A percentile compares a stretch with the other conserved stretches of the same genome.
Conservation (phyloP, 2,113 vertebrate species). For the Speoplatyrhinus poulsoni region DNA sequence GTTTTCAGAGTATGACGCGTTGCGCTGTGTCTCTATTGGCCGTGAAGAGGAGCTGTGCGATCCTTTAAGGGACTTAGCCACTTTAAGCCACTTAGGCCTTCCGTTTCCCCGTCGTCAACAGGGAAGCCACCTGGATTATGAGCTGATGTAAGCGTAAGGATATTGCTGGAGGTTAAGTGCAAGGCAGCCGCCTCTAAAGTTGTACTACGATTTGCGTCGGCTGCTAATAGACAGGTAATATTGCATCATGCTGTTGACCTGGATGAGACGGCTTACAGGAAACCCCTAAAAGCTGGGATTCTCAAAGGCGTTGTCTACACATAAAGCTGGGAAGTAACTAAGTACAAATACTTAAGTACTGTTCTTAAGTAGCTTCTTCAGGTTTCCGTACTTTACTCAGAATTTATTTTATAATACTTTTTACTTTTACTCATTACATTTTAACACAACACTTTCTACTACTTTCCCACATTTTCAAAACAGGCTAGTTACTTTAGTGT, state of each 20-base stretch:
- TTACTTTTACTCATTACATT: too few relatives aligned
- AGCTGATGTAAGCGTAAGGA: background rate
- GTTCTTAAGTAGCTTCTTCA: too few relatives aligned
- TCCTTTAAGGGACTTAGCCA: conserved; percentile 55
- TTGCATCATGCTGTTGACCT: conserved; percentile 15
- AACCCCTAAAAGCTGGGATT: too few relatives aligned
- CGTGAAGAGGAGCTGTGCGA: conserved; percentile 37
- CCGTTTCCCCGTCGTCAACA: conserved; percentile 31
- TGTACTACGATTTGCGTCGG: conserved; percentile 25
- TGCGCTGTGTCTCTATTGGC: background rate
- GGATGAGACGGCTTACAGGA: background rate
- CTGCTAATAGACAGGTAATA: background rate
- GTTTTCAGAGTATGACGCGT: too few relatives aligned
- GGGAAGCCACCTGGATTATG: conserved; percentile 45
- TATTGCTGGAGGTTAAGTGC: conserved; percentile 16
- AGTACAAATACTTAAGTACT: too few relatives aligned
- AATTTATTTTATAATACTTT: too few relatives aligned
- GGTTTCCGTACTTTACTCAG: too few relatives aligned
- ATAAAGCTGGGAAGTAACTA: too few relatives aligned
- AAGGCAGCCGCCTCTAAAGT: conserved; percentile 16
- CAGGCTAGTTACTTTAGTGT: too few relatives aligned
- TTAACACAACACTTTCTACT: too few relatives aligned
- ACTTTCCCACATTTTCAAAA: too few relatives aligned
- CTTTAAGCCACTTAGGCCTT: conserved; percentile 53
- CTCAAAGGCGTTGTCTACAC: too few relatives aligned